phyloP scores from a whole-genome alignment of 2,113 vertebrate genomes.

The Pyrgilauda ruficollis region DNA sequence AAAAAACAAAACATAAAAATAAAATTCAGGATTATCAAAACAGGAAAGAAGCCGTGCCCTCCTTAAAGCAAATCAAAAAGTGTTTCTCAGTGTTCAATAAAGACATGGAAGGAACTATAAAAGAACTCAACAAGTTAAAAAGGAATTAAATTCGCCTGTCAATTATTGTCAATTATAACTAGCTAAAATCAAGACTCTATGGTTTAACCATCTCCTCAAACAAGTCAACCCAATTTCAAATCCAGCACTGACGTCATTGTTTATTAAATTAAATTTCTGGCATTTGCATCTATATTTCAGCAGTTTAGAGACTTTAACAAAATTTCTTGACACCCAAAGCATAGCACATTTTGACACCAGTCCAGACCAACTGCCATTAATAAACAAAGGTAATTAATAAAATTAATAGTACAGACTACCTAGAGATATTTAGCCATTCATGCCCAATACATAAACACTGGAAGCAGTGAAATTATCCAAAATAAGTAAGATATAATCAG shows the following conservation, averaged over 20 bases:
- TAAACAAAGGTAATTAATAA: background rate
- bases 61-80: conserved; percentile 29
- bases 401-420: background rate
- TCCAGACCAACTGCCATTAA: background rate
- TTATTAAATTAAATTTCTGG: background rate
- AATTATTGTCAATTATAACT: background rate
- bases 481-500: background rate
- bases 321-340: background rate
- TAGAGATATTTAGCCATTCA: background rate
- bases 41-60: conserved; percentile 1
- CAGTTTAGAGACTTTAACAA: background rate
- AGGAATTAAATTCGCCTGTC: conserved; percentile 8
- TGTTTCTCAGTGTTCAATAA: background rate
- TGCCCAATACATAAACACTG: background rate
- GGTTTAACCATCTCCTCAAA: conserved; percentile 9
- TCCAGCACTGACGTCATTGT: background rate
- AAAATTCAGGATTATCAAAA: conserved; percentile 40
- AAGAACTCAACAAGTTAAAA: conserved; percentile 63
- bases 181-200: background rate
- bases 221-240: conserved; percentile 27
- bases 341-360: background rate
- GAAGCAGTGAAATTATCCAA: background rate
- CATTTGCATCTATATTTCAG: background rate
- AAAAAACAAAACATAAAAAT: background rate
- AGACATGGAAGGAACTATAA: conserved; percentile 32